Evolutionary conservation across 2,888 invertebrate species (phyloP), one percentile per base, ranked within the genome.

Genomic region (Mimas tiliae): DNA sequence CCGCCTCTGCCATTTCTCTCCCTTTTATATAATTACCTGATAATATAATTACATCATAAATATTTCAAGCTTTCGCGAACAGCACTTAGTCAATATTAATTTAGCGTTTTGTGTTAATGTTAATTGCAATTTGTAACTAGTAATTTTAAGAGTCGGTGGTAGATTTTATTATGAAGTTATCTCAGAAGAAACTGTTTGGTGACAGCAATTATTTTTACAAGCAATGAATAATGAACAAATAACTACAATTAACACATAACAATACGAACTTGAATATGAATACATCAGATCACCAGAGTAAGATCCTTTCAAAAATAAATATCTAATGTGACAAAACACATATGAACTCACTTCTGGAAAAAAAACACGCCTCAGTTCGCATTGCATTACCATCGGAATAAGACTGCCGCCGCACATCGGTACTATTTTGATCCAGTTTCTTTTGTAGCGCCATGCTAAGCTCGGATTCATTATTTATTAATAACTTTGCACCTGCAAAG

Each of bases 31-130:
- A 88, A 89, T 88, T 88, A 87, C 81, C 75, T 68, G 69, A 81
- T 84, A 82, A 85, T 85, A 87, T 87, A 88, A 89, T 89, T 86
- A 88, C 83, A 69, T 84, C 74, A 85, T 88, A 87, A 89, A 89
- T 87, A 84, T 80, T 78, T 72, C 68, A 62, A 70, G 75, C 76
- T 79, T 79, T 78, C 78, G 75, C 74, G 70, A 75, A 77, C 74
- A 75, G 77, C 74, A 74, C 76, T 81, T 79, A 76, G 75, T 7
- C 45, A 47, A 19, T 47, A 14, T 33, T 47, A 48, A 45, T 27
- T 52, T 64, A 34, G 34, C 11, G 7, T 21, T 58, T 21, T 19
- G 12, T 58, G 21, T 51, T 0, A 9, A 11, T 11, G 3, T 50
- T 7, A 21, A 27, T 33, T 27, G 6, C 14, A 47, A 14, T 12